Evolutionary conservation across 2,888 invertebrate genomes (phyloP).

Genomic region (Strigamia transsilvanica): DNA sequence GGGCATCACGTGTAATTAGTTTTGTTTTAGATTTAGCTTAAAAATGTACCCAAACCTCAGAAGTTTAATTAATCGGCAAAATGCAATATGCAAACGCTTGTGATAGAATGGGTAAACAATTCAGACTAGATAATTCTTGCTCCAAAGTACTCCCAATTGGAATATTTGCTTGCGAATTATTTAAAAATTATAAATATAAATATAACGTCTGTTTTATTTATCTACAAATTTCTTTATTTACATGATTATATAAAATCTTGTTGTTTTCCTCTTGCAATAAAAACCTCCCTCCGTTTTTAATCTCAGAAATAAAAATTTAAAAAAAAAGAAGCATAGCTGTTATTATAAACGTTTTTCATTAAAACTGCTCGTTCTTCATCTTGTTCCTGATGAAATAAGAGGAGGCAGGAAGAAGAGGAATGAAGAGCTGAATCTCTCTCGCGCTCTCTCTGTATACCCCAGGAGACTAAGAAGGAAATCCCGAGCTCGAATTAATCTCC

Average conservation of each 20-base stretch:
- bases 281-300: not conserved
- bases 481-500: constrained; percentile 47
- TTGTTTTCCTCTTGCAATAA: not conserved
- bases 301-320: constrained; percentile 29
- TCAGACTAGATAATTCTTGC: not conserved
- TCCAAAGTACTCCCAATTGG: not conserved
- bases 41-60: constrained; percentile 17
- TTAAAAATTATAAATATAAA: not conserved
- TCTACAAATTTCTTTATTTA: not conserved
- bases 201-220: not conserved
- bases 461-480: constrained; percentile 49
- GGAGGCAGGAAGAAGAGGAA: constrained; percentile 42
- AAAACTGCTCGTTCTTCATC: constrained; percentile 40
- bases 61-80: constrained; percentile 41
- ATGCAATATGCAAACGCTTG: not conserved
- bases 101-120: not conserved
- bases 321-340: not conserved
- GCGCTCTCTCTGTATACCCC: constrained; percentile 40
- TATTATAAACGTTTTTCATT: constrained; percentile 46
- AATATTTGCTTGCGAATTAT: not conserved
- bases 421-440: constrained; percentile 41
- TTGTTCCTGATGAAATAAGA: constrained; percentile 44
- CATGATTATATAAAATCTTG: not conserved
- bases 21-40: constrained; percentile 40
- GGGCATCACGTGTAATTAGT: constrained; percentile 23